Evolutionary conservation across 2,888 invertebrate genomes (phyloP).

Genomic region (Diploptera punctata): DNA sequence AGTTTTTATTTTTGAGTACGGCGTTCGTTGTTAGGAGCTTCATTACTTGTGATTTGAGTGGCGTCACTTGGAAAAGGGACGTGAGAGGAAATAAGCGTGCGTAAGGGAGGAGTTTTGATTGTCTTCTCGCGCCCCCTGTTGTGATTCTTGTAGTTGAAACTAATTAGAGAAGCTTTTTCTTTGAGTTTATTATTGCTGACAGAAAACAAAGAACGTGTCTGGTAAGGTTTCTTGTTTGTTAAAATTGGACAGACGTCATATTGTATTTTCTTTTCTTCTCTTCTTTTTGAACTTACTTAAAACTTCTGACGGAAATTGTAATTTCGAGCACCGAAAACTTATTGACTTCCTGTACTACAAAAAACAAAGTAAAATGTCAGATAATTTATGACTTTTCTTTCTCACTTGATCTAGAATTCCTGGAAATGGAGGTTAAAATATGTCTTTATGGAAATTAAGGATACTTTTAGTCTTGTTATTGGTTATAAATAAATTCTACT

Average conservation of each 20-base stretch:
- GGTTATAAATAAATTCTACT: too few relatives aligned
- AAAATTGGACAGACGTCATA: slow-evolving; percentile 7
- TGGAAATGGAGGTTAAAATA: too few relatives aligned
- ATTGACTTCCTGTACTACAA: neutral
- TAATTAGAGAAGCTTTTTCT: slow-evolving; percentile 12
- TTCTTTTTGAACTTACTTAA: neutral
- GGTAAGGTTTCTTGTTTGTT: neutral
- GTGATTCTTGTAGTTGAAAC: neutral
- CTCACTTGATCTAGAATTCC: too few relatives aligned
- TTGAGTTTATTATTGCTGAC: neutral
- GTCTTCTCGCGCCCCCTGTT: neutral
- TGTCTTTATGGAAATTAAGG: too few relatives aligned
- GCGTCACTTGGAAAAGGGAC: slow-evolving; percentile 12
- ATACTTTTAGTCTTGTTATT: too few relatives aligned
- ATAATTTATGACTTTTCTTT: too few relatives aligned
- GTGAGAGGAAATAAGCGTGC: neutral
- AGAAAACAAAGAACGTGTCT: too few relatives aligned
- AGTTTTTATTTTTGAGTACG: too few relatives aligned
- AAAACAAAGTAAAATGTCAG: too few relatives aligned
- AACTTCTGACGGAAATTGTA: neutral
- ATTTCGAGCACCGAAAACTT: neutral
- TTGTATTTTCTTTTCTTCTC: neutral
- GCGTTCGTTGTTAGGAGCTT: too few relatives aligned
- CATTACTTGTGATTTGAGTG: slow-evolving; percentile 26
- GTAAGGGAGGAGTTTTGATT: neutral